phyloP scores from a whole-genome alignment of 2,797 vertebrate species.

The Lithobates sylvaticus region DNA sequence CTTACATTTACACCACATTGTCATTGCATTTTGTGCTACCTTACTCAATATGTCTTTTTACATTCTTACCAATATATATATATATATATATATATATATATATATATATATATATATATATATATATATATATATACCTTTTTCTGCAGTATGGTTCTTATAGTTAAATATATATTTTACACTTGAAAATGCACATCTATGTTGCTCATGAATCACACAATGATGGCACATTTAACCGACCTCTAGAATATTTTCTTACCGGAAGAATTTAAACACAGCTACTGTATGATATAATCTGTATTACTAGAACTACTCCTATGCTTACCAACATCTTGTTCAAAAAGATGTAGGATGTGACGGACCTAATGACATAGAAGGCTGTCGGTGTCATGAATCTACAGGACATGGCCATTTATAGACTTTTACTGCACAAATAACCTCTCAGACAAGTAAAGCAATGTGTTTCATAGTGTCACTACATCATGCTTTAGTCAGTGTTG shows the following conservation, averaged over 20 bases:
- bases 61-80: neutral
- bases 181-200: neutral
- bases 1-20: neutral
- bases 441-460: slow-evolving; percentile 54
- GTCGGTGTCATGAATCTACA: slow-evolving; percentile 52
- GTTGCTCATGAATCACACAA: neutral
- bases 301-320: slow-evolving; percentile 24
- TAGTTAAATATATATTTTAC: too few relatives aligned
- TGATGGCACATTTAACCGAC: slow-evolving; percentile 26
- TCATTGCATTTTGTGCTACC: neutral
- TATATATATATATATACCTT: too few relatives aligned
- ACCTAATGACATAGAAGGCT: slow-evolving; percentile 48
- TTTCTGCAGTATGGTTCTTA: neutral
- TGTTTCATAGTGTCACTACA: slow-evolving; percentile 60
- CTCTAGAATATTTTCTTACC: slow-evolving; percentile 12
- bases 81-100: too few relatives aligned
- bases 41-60: neutral
- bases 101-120: too few relatives aligned
- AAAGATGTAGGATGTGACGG: slow-evolving; percentile 53
- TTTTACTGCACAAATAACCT: slow-evolving; percentile 57
- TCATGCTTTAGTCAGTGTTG: slow-evolving; percentile 62
- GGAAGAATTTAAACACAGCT: slow-evolving; percentile 25
- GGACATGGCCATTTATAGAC: slow-evolving; percentile 58
- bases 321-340: slow-evolving; percentile 30
- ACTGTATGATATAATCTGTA: neutral